A percentile compares a stretch with the other conserved stretches of the same genome.
phyloP scores from a whole-genome alignment of 2,797 vertebrate genomes.

The Lutjanus campechanus region DNA sequence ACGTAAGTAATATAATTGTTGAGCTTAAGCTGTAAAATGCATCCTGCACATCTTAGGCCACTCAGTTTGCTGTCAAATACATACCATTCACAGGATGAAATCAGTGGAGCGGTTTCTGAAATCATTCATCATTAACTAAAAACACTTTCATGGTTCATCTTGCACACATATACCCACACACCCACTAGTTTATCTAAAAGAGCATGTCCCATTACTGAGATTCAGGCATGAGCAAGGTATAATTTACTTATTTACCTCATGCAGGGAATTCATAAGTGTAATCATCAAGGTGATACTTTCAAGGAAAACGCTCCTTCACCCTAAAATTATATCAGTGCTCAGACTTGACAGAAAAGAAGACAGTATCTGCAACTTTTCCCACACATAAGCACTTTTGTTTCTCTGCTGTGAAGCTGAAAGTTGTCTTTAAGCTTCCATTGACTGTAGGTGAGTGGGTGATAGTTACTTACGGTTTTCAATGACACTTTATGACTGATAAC shows the following conservation, averaged over 20 bases:
- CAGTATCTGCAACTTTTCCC: conserved; percentile 26
- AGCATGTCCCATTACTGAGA: conserved; percentile 7
- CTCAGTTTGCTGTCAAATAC: conserved; percentile 2
- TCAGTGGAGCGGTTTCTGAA: conserved; percentile 3
- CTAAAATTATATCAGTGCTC: conserved; percentile 40
- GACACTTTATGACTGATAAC: neutral
- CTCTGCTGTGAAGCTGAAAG: conserved; percentile 8
- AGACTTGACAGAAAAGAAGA: conserved; percentile 33
- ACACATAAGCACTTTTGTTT: conserved; percentile 43
- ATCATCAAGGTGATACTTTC: conserved; percentile 39
- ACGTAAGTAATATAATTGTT: neutral
- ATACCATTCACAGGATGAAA: neutral
- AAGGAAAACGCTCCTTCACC: conserved; percentile 33
- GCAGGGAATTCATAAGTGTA: conserved; percentile 34
- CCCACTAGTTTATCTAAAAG: conserved; percentile 17
- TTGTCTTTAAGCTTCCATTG: conserved; percentile 21
- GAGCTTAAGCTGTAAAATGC: neutral
- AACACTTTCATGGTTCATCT: neutral
- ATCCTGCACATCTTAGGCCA: neutral
- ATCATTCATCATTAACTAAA: conserved; percentile 24
- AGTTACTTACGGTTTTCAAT: conserved; percentile 11
- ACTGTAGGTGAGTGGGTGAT: neutral
- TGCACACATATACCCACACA: neutral
- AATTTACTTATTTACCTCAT: conserved; percentile 44
- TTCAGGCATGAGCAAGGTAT: conserved; percentile 22